phyloP scores from a whole-genome alignment of 1,140 invertebrate genomes.

The Caenorhabditis elegans region WBcel235 BX284602.5:6536501-6537000 shows the following conservation, averaged over 20 bases:
- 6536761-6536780: conserved; percentile 18
- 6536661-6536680: too few species aligned
- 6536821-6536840: conserved; percentile 38
- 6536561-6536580: background rate
- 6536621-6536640: background rate
- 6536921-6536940: background rate
- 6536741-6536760: conserved; percentile 55
- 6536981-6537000: conserved; percentile 21
- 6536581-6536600: background rate
- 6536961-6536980: conserved; percentile 35
- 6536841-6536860: conserved; percentile 49
- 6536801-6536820: conserved; percentile 25
- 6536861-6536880: conserved; percentile 51
- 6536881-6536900: conserved; percentile 51
- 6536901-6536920: conserved; percentile 49
- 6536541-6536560: conserved; percentile 13
- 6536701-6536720: conserved; percentile 50
- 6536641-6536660: background rate
- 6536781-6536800: conserved; percentile 34
- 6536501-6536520: background rate
- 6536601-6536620: background rate
- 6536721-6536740: conserved; percentile 39
- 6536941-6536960: too few species aligned
- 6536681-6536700: conserved; percentile 43
- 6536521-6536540: background rate